Base-by-base conservation (phyloP, 2,888 invertebrate genomes). In the Napeogenes inachia region DNA sequence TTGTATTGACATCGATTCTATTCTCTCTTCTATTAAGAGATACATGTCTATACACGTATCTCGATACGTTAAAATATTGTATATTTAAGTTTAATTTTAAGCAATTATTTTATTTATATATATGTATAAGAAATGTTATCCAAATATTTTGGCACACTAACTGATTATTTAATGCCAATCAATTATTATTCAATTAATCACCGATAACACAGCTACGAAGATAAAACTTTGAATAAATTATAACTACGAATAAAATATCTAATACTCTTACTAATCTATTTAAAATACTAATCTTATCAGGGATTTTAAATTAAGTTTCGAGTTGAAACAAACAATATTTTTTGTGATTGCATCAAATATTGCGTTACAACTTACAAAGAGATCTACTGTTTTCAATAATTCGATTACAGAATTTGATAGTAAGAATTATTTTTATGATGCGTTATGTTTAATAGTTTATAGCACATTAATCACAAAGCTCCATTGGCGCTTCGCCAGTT, bases 121-220 rank as follows among this genome's bases (percentile, higher is more conserved):
- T 50, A 30, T 30, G 30, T 30, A 50, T 30, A 21, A 30, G 2
- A 50, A 21, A 21, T 21, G 30, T n/a, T 30, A 50, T n/a, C 21
- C 30, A 50, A 30, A 21, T 30, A 50, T 30, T 50, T 50, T 50
- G 50, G 50, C 50, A 50, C 8, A 50, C 50, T 21, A 3, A 30
- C 50, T 5, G 30, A 50, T 50, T 30, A 50, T 12, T 30, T 21
- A 30, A 50, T 50, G 50, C 50, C 50, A 50, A 50, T 50, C 50
- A 50, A 50, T 50, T 50, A 50, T 50, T 30, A 50, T 50, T 50
- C 50, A 50, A 50, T 50, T 50, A 50, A 50, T 50, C 50, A 50
- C 50, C n/a, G 50, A 50, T 50, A 50, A 21, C 30, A 50, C 50
- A 21, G 21, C 21, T 21, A 21, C 1, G 21, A 21, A 21, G 21